Base-by-base conservation (phyloP, 2,113 vertebrate genomes). In the Ptilorrhoa leucosticta region DNA sequence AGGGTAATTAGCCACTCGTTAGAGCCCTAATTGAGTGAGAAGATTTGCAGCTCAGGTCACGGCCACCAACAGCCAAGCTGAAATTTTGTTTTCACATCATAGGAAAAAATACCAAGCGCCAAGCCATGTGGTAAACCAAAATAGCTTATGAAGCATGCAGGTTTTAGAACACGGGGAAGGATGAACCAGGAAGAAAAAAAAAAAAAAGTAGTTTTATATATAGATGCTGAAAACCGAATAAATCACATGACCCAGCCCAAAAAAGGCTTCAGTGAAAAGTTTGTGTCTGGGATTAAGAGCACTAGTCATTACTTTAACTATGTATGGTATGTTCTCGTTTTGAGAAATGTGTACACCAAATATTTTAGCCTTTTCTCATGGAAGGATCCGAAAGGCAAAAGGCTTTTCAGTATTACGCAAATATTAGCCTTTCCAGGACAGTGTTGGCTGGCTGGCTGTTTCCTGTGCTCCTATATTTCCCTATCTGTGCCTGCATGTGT, bases 271-370 rank as follows among this genome's bases (percentile, higher is more conserved):
- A 94, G 90, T 95, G 89, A 96, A 66, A 96, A 91, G 91, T 95
- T 95, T 96, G 87, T 89, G 96, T 96, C 96, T 97, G 95, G 94
- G 81, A 93, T 91, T 93, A 92, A 93, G 92, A 76, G 94, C 96
- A 95, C 92, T 86, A 96, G 95, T 96, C 95, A 96, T 95, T 94
- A 94, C 96, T 95, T 96, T 96, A 96, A 94, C 95, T 96, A 95
- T 96, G 96, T 92, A 95, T 95, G 94, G 96, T 96, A 96, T 96
- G 96, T 96, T 95, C 95, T 96, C 69, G 0, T 94, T 82, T 93
- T 72, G 71, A 96, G 84, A 95, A 95, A 97, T 88, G 96, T 81
- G 84, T 83, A 12, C 90, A 92, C 83, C 90, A 78, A 96, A 95
- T 96, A 96, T 91, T 95, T 96, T 6, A 93, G 92, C 90, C 95